Conservation (phyloP, 2,888 invertebrate species). For the Brassicogethes aeneus region DNA sequence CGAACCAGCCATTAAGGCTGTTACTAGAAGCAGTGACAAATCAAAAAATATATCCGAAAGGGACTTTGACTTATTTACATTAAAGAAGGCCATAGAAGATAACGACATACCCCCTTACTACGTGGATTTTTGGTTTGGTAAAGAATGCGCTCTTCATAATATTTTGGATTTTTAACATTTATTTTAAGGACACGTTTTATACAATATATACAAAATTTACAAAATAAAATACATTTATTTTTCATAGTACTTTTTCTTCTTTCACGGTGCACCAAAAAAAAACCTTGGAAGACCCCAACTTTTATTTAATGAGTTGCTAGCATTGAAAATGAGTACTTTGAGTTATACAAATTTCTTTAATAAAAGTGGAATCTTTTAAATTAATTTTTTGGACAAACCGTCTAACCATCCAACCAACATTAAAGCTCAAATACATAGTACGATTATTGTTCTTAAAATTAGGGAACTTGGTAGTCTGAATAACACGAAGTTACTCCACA, state of each 20-base stretch:
- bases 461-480: slow-evolving; percentile 34
- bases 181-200: not conserved
- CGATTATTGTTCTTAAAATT: no score
- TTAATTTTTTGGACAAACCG: no score
- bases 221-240: slow-evolving; percentile 8
- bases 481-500: slow-evolving; percentile 34
- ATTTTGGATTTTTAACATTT: slow-evolving; percentile 9
- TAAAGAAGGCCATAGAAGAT: slow-evolving; percentile 15
- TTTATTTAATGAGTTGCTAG: no score
- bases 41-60: slow-evolving; percentile 20
- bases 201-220: slow-evolving; percentile 19
- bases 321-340: no score
- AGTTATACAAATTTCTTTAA: no score
- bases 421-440: no score
- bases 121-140: slow-evolving; percentile 27
- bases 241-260: not conserved
- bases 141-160: slow-evolving; percentile 21
- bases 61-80: slow-evolving; percentile 23
- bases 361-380: no score
- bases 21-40: slow-evolving; percentile 8
- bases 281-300: no score
- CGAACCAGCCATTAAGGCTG: no score
- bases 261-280: no score
- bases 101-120: slow-evolving; percentile 25
- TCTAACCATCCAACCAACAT: no score